Base-by-base conservation (phyloP, 2,113 vertebrate genomes). In the Pseudonaja textilis region DNA sequence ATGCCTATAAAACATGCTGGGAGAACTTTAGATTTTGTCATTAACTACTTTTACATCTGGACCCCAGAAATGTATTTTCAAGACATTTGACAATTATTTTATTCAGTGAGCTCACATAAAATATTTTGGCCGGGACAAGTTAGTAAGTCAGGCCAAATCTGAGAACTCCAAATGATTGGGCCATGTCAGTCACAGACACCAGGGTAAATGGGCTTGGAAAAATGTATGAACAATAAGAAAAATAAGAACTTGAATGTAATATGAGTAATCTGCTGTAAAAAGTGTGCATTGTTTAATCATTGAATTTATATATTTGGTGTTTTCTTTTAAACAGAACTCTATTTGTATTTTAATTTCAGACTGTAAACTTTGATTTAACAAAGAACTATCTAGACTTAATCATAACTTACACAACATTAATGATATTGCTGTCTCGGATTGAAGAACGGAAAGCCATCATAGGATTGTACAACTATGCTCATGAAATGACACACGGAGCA, bases 361-460 rank as follows among this genome's bases (percentile, higher is more conserved):
- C 99, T 96, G 99, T 99, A 97, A 99, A 99, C 97, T 99, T 99
- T 95, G 99, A 99, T 98, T 99, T 99, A 97, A 99, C 99, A 89
- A 99, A 97, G 97, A 99, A 99, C 98, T 99, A 99, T 97, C 97
- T 99, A 96, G 99, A 99, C 96, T 97, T 99, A 96, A 99, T 99
- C 91, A 99, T 99, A 97, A 99, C 99, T 0, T 99, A 99, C 97
- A 99, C 99, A 90, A 99, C 98, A 42, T 97, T 99, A 95, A 99
- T 99, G 99, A 99, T 99, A 81, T 95, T 99, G 55, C 98, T 99
- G 95, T 99, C 99, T 59, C 98, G 99, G 94, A 99, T 99, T 93
- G 99, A 99, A 96, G 99, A 99, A 97, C 98, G 99, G 92, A 99
- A 99, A 95, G 99, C 99, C 90, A 99, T 99, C 96, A 99, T 99